phyloP scores from a whole-genome alignment of 2,797 vertebrate species.

The Cottoperca gobio region DNA sequence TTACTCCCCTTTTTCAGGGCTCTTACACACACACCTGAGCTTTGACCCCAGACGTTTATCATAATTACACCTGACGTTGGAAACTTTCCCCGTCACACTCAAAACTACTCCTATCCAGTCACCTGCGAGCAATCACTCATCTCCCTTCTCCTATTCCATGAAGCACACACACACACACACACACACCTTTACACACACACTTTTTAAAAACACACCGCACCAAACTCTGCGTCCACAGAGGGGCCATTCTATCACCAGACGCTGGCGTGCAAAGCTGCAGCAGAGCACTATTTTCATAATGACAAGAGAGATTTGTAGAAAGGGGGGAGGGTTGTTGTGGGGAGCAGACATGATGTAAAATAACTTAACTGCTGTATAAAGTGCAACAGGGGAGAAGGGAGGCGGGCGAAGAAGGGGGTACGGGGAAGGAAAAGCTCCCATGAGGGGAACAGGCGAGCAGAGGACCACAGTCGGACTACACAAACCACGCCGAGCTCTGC shows the following conservation, averaged over 20 bases:
- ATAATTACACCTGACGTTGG: slow-evolving; percentile 58
- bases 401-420: slow-evolving; percentile 1
- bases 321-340: slow-evolving; percentile 55
- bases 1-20: background rate
- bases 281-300: slow-evolving; percentile 75
- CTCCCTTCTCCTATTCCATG: slow-evolving; percentile 52
- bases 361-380: slow-evolving; percentile 80
- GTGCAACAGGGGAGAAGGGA: slow-evolving; percentile 34
- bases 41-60: slow-evolving; percentile 40
- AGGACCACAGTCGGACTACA: slow-evolving; percentile 65
- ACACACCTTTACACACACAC: slow-evolving; percentile 36
- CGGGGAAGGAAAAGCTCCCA: slow-evolving; percentile 69
- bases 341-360: slow-evolving; percentile 82
- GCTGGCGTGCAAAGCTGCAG: slow-evolving; percentile 72
- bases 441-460: slow-evolving; percentile 57
- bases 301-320: slow-evolving; percentile 75
- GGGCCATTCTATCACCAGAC: slow-evolving; percentile 67
- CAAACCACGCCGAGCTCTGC: slow-evolving; percentile 52
- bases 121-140: slow-evolving; percentile 77
- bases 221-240: slow-evolving; percentile 59
- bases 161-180: slow-evolving; percentile 52
- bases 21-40: slow-evolving; percentile 43
- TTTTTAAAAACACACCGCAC: slow-evolving; percentile 25
- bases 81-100: slow-evolving; percentile 59
- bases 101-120: slow-evolving; percentile 55